These are phyloP conservation scores for Tricholaema leucomelas DNA, from an alignment of 2,113 vertebrate species.

Conservation along the genomic window DNA sequence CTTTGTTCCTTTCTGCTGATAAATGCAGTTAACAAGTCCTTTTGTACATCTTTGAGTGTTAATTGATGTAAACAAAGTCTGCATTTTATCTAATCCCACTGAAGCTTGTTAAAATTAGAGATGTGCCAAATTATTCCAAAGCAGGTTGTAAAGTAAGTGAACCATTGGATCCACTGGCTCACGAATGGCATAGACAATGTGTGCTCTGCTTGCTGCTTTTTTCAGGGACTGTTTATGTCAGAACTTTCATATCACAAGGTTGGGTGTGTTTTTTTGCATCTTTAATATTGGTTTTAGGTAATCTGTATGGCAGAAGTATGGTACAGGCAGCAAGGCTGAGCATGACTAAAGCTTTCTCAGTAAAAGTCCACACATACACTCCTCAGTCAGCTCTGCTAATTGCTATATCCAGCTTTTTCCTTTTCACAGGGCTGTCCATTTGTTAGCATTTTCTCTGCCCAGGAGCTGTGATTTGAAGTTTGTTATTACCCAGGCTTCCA, in stretches of 20 bases:
- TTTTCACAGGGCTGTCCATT: background rate
- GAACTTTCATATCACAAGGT: constrained; percentile 28
- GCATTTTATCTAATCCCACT: constrained; percentile 60
- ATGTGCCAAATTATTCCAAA: constrained; percentile 67
- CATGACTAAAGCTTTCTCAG: background rate
- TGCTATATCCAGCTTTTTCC: background rate
- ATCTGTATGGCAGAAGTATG: constrained; percentile 3
- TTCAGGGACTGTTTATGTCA: constrained; percentile 34
- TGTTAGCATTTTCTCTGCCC: background rate
- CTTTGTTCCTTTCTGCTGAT: constrained; percentile 44
- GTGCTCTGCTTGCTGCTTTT: constrained; percentile 41
- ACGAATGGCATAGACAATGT: constrained; percentile 61
- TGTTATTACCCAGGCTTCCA: background rate
- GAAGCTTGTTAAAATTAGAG: constrained; percentile 71
- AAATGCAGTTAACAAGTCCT: constrained; percentile 57
- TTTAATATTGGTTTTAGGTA: constrained; percentile 34
- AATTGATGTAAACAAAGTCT: constrained; percentile 67
- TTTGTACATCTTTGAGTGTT: constrained; percentile 64
- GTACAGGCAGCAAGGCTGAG: constrained; percentile 3
- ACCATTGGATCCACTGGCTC: constrained; percentile 65
- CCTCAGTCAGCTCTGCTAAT: background rate
- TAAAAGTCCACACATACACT: background rate
- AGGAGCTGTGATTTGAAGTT: background rate
- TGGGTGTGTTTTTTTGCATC: background rate
- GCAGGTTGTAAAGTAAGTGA: constrained; percentile 69